A percentile compares a stretch with the other conserved stretches of the same genome.
These are phyloP conservation scores for Andrena haemorrhoa DNA, from an alignment of 2,888 invertebrate species.

Conservation along the genomic window DNA sequence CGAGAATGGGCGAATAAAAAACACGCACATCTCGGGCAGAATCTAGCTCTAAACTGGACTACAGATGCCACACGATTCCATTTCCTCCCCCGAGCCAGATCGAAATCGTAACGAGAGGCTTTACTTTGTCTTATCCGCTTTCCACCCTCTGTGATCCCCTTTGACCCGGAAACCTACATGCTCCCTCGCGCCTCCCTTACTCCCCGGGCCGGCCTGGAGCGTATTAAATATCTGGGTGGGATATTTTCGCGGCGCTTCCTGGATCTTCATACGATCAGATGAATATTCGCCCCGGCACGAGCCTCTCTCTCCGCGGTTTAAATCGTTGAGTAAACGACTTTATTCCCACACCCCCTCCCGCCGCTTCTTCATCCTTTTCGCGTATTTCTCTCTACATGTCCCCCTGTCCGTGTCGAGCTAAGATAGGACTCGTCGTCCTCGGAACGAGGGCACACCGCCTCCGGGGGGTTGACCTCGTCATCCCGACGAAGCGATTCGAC, in stretches of 20 bases:
- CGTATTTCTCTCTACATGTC: no score
- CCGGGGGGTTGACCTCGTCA: conserved; percentile 6
- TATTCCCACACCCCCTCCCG: conserved; percentile 34
- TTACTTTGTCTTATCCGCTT: conserved; percentile 62
- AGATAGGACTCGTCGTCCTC: conserved; percentile 34
- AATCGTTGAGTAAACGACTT: conserved; percentile 51
- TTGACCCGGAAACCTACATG: conserved; percentile 75
- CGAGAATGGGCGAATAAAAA: conserved; percentile 15
- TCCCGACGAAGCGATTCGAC: conserved; percentile 29
- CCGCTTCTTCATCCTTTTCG: not conserved
- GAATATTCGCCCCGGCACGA: conserved; percentile 57
- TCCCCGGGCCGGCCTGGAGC: conserved; percentile 59
- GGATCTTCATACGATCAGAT: conserved; percentile 65
- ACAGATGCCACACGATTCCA: conserved; percentile 47
- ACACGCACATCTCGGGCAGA: conserved; percentile 16
- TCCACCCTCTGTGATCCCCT: conserved; percentile 55
- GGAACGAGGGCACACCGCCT: conserved; percentile 36
- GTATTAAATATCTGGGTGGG: conserved; percentile 73
- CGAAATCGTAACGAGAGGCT: conserved; percentile 59
- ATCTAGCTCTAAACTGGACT: conserved; percentile 40
- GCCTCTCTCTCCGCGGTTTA: conserved; percentile 29
- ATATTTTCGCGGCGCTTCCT: conserved; percentile 65
- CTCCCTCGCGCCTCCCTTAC: conserved; percentile 36
- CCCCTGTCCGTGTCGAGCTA: conserved; percentile 26
- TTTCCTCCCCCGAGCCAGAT: conserved; percentile 45